Conservation (phyloP, 2,113 vertebrate species). For the Ahaetulla prasina region DNA sequence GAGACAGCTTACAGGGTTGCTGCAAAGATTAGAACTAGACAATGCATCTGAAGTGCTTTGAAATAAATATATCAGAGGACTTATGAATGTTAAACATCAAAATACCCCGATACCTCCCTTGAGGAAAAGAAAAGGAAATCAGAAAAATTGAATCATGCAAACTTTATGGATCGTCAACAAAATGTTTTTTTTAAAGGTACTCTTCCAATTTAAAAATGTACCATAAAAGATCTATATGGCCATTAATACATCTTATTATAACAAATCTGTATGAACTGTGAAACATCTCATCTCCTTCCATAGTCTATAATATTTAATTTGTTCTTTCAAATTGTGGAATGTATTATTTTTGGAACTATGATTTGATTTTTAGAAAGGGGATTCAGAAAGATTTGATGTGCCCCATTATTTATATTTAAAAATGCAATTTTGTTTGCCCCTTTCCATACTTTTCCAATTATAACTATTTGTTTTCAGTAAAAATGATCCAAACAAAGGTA, state of each 20-base stretch:
- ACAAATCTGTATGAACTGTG: background rate
- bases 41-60: background rate
- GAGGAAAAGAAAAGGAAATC: background rate
- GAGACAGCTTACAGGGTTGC: background rate
- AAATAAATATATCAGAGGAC: background rate
- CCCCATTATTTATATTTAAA: background rate
- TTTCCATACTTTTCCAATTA: background rate
- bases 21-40: background rate
- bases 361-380: background rate
- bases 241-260: background rate
- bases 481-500: background rate
- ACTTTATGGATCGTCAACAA: background rate
- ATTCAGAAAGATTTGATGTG: background rate
- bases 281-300: background rate
- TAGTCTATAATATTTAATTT: background rate
- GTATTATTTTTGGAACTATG: background rate
- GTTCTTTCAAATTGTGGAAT: background rate
- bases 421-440: background rate
- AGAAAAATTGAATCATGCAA: background rate
- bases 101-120: background rate
- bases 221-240: background rate
- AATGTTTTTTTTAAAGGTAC: background rate
- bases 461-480: background rate
- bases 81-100: background rate
- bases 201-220: background rate